Conservation (phyloP, 2,888 invertebrate genomes). For the Capitulum mitella region DNA sequence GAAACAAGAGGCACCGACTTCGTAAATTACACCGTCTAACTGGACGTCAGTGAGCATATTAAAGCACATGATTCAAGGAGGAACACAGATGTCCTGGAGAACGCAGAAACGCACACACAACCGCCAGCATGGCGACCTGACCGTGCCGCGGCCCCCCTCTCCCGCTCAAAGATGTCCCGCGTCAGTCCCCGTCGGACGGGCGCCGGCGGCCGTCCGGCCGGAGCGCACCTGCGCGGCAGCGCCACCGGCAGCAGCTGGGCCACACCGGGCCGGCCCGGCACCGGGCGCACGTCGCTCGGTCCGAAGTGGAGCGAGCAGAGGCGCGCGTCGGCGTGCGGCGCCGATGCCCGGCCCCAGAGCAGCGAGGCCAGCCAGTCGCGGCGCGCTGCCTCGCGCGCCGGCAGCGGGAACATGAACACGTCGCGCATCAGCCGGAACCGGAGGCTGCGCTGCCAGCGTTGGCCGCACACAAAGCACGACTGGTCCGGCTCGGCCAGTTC, state of each 20-base stretch:
- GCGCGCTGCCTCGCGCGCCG: background rate
- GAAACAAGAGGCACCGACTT: too few species aligned
- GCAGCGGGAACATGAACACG: conserved; percentile 15
- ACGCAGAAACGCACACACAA: too few species aligned
- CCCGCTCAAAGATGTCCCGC: background rate
- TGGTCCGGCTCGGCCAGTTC: background rate
- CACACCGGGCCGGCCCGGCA: background rate
- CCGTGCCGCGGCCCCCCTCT: background rate
- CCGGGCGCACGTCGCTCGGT: background rate
- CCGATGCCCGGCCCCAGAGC: background rate
- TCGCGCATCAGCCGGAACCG: background rate
- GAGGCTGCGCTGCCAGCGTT: conserved; percentile 19
- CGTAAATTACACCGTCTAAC: too few species aligned
- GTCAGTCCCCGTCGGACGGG: background rate
- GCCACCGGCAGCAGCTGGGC: conserved; percentile 15
- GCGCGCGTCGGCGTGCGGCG: background rate
- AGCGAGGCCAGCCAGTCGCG: conserved; percentile 4
- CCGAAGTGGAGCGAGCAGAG: conserved; percentile 24
- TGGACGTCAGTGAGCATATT: too few species aligned
- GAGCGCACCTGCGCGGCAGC: background rate
- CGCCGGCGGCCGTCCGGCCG: background rate
- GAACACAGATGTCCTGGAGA: too few species aligned
- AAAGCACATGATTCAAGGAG: too few species aligned
- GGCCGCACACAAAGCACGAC: conserved; percentile 14
- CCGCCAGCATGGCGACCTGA: too few species aligned